Evolutionary conservation across 2,113 vertebrate genomes (phyloP).

Genomic region (Anthoscopus minutus): DNA sequence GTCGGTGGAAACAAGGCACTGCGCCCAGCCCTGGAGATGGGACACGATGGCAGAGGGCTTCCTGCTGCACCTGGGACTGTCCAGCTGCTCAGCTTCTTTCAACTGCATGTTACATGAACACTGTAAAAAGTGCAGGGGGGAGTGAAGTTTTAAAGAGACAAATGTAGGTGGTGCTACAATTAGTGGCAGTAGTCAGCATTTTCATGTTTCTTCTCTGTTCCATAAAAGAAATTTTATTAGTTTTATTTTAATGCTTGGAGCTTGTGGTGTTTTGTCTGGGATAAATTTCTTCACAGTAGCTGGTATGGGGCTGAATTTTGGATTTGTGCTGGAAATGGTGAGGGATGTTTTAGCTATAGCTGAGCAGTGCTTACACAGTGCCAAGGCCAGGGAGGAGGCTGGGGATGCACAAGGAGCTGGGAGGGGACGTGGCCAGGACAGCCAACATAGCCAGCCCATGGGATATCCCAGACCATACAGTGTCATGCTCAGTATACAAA

Average conservation of each 20-base stretch:
- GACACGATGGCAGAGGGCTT: background rate
- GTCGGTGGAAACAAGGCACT: background rate
- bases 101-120: background rate
- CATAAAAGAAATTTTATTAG: background rate
- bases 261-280: background rate
- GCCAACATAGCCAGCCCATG: background rate
- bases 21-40: background rate
- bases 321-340: background rate
- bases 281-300: background rate
- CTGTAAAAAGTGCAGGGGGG: background rate
- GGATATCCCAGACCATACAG: background rate
- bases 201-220: background rate
- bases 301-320: background rate
- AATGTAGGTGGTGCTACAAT: background rate
- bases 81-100: no score
- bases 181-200: background rate
- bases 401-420: background rate
- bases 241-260: background rate
- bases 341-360: background rate
- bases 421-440: background rate
- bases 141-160: background rate
- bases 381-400: background rate
- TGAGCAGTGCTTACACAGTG: background rate
- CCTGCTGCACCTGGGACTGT: background rate
- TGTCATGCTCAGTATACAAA: background rate